A percentile compares a stretch with the other conserved stretches of the same genome.
phyloP scores from a whole-genome alignment of 2,797 vertebrate species.

The Sebastes baramenuke region DNA sequence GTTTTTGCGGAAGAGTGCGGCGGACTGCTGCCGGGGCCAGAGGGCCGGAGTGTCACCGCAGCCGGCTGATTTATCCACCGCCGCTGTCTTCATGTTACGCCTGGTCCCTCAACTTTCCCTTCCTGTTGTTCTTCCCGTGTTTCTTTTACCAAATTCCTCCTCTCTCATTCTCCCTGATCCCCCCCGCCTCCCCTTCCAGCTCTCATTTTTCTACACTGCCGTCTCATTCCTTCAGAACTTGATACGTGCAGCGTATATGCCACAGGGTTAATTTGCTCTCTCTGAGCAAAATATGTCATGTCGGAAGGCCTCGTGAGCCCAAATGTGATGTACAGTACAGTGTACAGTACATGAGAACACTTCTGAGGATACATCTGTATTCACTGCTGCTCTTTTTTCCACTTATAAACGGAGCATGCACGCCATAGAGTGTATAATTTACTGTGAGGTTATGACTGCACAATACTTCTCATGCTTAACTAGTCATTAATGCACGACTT shows the following conservation, averaged over 20 bases:
- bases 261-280: constrained; percentile 54
- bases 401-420: constrained; percentile 20
- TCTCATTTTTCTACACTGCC: constrained; percentile 61
- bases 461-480: constrained; percentile 21
- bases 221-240: constrained; percentile 59
- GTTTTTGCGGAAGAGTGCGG: constrained; percentile 82
- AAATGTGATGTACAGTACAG: constrained; percentile 27
- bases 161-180: constrained; percentile 61
- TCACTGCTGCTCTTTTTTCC: constrained; percentile 26
- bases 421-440: constrained; percentile 28
- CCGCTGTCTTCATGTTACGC: constrained; percentile 83
- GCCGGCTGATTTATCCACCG: constrained; percentile 82
- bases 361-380: constrained; percentile 47
- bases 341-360: constrained; percentile 24
- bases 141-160: constrained; percentile 78
- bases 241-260: constrained; percentile 48
- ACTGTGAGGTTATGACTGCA: constrained; percentile 48
- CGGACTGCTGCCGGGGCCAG: constrained; percentile 59
- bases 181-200: constrained; percentile 15
- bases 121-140: constrained; percentile 87
- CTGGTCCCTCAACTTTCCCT: constrained; percentile 80
- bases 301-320: constrained; percentile 14
- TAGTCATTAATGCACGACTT: constrained; percentile 44
- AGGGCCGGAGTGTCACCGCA: constrained; percentile 73
- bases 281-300: constrained; percentile 46